Percentiles rank a stretch among this genome's conserved stretches.
These are phyloP conservation scores for Sphenodon punctatus DNA, from an alignment of 2,797 vertebrate genomes.

Conservation along the genomic window DNA sequence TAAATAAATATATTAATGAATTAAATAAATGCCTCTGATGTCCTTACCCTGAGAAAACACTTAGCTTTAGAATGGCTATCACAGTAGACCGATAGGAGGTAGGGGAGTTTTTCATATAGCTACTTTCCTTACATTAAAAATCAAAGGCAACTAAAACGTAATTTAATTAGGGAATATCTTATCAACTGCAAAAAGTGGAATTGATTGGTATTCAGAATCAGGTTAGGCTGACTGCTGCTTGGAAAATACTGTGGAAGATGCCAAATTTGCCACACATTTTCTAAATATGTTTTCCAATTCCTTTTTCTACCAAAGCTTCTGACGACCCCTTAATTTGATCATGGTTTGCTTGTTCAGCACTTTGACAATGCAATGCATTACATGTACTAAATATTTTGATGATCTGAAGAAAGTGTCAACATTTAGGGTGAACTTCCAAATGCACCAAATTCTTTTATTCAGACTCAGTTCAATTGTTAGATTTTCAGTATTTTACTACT, in stretches of 20 bases:
- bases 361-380: slow-evolving; percentile 33
- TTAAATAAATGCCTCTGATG: neutral
- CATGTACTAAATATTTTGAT: neutral
- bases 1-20: too few relatives aligned
- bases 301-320: neutral
- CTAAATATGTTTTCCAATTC: slow-evolving; percentile 53
- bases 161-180: slow-evolving; percentile 74
- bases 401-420: slow-evolving; percentile 24
- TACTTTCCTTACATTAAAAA: slow-evolving; percentile 63
- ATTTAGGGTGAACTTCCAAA: slow-evolving; percentile 25
- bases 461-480: neutral
- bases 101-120: slow-evolving; percentile 46
- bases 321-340: slow-evolving; percentile 49
- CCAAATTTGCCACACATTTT: slow-evolving; percentile 44
- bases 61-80: neutral
- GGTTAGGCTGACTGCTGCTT: slow-evolving; percentile 64
- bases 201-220: slow-evolving; percentile 71
- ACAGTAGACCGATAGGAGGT: neutral
- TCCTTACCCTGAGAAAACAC: neutral
- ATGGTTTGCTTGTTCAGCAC: slow-evolving; percentile 44
- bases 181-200: slow-evolving; percentile 66
- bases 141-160: slow-evolving; percentile 75
- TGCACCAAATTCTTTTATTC: neutral
- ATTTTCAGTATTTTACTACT: neutral
- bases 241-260: slow-evolving; percentile 56